Conservation (phyloP, 2,888 invertebrate species). For the Pasiphila rectangulata region DNA sequence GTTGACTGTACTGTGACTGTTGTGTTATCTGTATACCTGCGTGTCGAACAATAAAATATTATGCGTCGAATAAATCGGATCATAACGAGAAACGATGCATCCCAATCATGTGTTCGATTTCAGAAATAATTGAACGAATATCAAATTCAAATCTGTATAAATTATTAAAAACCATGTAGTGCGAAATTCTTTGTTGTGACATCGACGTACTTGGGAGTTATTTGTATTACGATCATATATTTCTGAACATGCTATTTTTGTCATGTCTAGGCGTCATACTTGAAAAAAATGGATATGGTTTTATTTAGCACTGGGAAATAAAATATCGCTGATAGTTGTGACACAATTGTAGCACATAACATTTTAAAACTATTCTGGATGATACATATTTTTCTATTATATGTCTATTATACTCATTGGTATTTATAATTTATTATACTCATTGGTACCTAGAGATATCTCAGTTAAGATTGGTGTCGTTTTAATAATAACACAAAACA, state of each 20-base stretch:
- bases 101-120: constrained; percentile 43
- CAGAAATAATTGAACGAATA: constrained; percentile 15
- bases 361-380: no score
- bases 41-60: constrained; percentile 64
- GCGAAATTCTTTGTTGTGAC: constrained; percentile 13
- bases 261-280: no score
- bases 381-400: no score
- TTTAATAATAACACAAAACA: not conserved
- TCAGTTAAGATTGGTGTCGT: no score
- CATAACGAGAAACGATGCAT: constrained; percentile 74
- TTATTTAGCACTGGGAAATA: no score
- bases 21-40: constrained; percentile 14
- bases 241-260: no score
- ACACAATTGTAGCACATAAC: no score
- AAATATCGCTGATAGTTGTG: no score
- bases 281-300: no score
- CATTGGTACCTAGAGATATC: no score
- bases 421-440: no score
- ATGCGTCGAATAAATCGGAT: constrained; percentile 75
- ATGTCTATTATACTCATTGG: no score
- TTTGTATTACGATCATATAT: constrained; percentile 7
- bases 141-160: constrained; percentile 10
- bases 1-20: constrained; percentile 27
- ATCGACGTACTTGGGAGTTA: not conserved
- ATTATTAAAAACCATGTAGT: constrained; percentile 1